Evolutionary conservation across 2,113 vertebrate genomes (phyloP).

Genomic region (Charadrius vociferus): DNA sequence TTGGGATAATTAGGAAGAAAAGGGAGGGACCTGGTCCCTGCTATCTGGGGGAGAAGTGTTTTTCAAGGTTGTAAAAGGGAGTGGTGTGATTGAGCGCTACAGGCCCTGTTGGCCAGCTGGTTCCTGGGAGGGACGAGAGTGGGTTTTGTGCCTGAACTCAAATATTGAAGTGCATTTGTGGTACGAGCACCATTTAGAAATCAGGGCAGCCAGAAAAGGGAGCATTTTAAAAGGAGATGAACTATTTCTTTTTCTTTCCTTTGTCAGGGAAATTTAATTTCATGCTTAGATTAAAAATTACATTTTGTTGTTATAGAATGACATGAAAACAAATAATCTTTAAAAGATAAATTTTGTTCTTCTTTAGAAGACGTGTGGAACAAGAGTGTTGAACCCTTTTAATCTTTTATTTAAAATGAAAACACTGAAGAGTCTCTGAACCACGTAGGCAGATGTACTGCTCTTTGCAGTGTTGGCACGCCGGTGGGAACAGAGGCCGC

Average conservation of each 20-base stretch:
- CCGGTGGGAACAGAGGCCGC: not conserved
- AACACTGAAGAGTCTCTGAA: not conserved
- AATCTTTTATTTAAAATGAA: conserved; percentile 16
- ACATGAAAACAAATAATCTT: not conserved
- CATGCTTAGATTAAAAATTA: not conserved
- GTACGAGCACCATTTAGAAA: not conserved
- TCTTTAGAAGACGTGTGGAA: not conserved
- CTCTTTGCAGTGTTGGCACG: not conserved
- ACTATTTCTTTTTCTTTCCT: not conserved
- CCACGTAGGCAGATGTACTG: not conserved
- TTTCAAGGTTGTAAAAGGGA: not conserved
- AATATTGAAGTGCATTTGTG: not conserved
- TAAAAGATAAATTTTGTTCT: not conserved
- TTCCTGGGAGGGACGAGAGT: not conserved
- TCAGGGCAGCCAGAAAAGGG: not conserved
- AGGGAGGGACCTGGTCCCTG: not conserved
- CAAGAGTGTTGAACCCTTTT: not conserved
- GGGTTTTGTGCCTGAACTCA: not conserved
- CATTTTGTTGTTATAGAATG: not conserved
- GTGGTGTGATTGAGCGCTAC: not conserved
- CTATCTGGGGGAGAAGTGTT: not conserved
- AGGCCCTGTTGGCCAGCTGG: not conserved
- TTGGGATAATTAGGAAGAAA: not conserved
- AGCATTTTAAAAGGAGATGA: not conserved
- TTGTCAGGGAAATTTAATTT: not conserved